phyloP scores from a whole-genome alignment of 2,113 vertebrate genomes.

The Stictonetta naevosa region DNA sequence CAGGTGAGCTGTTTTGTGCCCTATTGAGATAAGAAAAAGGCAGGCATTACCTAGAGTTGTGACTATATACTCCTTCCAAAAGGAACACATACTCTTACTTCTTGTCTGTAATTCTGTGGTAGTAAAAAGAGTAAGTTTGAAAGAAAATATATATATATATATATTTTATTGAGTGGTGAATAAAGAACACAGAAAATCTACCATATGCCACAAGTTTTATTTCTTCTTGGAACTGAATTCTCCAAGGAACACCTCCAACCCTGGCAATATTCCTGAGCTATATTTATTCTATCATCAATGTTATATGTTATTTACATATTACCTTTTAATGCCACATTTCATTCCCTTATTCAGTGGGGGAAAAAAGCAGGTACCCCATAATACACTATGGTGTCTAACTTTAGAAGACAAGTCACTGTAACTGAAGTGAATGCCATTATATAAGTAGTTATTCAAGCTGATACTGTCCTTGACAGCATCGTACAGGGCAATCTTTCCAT shows the following conservation, averaged over 20 bases:
- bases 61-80: neutral
- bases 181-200: neutral
- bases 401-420: constrained; percentile 30
- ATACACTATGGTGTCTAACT: neutral
- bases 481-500: constrained; percentile 62
- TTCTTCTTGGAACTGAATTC: neutral
- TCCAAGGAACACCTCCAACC: neutral
- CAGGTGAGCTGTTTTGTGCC: neutral
- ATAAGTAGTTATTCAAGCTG: constrained; percentile 42
- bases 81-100: neutral
- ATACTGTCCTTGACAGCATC: constrained; percentile 63
- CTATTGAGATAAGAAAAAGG: neutral
- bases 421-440: constrained; percentile 31
- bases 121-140: neutral
- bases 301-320: neutral
- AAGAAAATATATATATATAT: too few relatives aligned
- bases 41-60: neutral
- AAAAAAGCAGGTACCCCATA: neutral
- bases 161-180: neutral
- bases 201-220: neutral
- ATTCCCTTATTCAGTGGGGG: neutral
- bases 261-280: neutral
- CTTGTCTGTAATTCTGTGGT: neutral
- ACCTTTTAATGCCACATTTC: neutral
- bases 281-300: neutral